A percentile compares a stretch with the other conserved stretches of the same genome.
phyloP scores from a whole-genome alignment of 2,888 invertebrate species.

The Eupeodes luniger region DNA sequence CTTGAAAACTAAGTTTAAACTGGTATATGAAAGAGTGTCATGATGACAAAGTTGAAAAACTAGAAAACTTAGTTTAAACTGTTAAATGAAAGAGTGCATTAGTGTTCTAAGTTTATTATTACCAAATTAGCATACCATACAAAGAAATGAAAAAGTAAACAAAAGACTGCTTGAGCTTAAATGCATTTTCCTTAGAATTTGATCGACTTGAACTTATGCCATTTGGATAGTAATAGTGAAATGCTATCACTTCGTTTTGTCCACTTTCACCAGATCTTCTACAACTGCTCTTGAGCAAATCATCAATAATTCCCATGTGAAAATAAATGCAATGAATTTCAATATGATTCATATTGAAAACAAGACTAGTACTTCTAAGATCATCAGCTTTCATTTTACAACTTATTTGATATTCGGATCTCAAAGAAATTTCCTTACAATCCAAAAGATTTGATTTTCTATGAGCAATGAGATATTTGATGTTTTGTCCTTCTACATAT shows the following conservation, averaged over 20 bases:
- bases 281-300: slow-evolving; percentile 6
- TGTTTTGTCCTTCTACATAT: background rate
- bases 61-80: no score
- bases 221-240: slow-evolving; percentile 1
- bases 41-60: no score
- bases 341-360: background rate
- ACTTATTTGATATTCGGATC: fast-evolving
- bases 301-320: slow-evolving; percentile 21
- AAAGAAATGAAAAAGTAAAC: background rate
- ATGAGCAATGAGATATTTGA: slow-evolving; percentile 9
- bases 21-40: no score
- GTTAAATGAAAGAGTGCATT: no score
- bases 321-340: slow-evolving; percentile 31
- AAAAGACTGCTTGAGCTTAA: no score
- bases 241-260: background rate
- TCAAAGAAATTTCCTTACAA: background rate
- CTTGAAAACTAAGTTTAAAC: no score
- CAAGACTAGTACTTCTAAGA: background rate
- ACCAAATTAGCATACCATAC: background rate
- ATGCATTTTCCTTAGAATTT: background rate
- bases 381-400: background rate
- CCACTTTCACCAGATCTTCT: background rate
- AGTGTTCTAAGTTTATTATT: no score
- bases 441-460: background rate
- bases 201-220: background rate